These are phyloP conservation scores for Balaeniceps rex DNA, from an alignment of 2,113 vertebrate genomes.

Conservation along the genomic window DNA sequence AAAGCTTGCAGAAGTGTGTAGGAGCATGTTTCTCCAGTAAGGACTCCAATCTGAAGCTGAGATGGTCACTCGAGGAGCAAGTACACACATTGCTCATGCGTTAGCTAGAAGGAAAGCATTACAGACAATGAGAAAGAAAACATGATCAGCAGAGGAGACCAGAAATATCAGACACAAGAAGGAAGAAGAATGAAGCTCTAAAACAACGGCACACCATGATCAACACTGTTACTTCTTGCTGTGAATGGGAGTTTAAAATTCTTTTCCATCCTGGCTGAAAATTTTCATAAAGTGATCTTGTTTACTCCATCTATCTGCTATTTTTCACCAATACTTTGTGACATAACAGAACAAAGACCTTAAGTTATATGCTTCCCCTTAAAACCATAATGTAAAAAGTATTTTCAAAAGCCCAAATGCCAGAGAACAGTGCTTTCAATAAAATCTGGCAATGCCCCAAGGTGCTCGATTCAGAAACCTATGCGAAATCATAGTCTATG, in stretches of 20 bases:
- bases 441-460: neutral
- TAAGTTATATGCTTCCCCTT: neutral
- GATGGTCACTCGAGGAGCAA: neutral
- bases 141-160: neutral
- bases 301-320: neutral
- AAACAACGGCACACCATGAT: neutral
- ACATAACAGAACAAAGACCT: neutral
- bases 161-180: neutral
- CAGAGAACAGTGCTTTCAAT: neutral
- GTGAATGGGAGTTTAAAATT: neutral
- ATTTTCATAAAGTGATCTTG: neutral
- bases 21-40: neutral
- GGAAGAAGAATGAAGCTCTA: neutral
- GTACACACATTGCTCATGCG: neutral
- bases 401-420: neutral
- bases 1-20: neutral
- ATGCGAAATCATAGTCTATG: neutral
- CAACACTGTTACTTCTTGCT: neutral
- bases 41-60: neutral
- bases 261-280: neutral
- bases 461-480: neutral
- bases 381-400: conserved; percentile 1
- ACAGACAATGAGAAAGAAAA: neutral
- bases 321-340: neutral
- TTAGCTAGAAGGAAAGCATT: neutral